Evolutionary conservation across 1,140 invertebrate species (phyloP), one percentile per base, ranked within the genome.

Genomic region (Cotesia typhae): DNA sequence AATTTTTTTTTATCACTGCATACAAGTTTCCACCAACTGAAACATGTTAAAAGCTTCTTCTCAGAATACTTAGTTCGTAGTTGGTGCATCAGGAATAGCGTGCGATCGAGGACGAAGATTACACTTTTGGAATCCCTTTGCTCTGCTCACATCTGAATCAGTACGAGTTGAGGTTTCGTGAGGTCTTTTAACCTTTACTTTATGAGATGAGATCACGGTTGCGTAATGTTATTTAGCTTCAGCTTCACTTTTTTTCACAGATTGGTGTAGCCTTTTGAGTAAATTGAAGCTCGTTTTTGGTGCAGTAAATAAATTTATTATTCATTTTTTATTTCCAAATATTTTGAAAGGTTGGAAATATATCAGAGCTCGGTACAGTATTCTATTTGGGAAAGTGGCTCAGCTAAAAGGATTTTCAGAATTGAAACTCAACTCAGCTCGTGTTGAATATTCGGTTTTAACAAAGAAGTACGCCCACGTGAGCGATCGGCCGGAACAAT

Each of bases 401-500:
- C 2, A 10, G 41, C 6, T 47, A 5, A 47, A 47, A 47, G 41
- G 6, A 10, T 47, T 60, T 10, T 28, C 35, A 28, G 3, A 9
- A 64, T 64, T 41, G 38, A 64, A 14, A 64, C 37, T 28, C 28
- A 28, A 28, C 28, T 28, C 28, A 28, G 28, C 28, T 47, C 36
- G 37, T 38, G 10, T 64, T n/a, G 14, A 64, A 64, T 64, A 64
- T 64, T 64, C 61, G 38, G 17, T 14, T 38, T 51, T 7, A 47
- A 17, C 38, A 66, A 17, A 66, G 17, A 52, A 37, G 17, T 17
- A 52, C 64, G 47, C 37, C 47, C 41, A 64, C 61, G 47, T 20
- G 64, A 4, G 17, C 64, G 28, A 66, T 66, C 28, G 47, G 36
- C 28, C 64, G 41, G 47, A 52, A 66, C 64, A 66, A 66, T 66